A percentile compares a stretch with the other conserved stretches of the same genome.
These are phyloP conservation scores for Schrankia costaestrigalis DNA, from an alignment of 2,888 invertebrate species.

Conservation along the genomic window DNA sequence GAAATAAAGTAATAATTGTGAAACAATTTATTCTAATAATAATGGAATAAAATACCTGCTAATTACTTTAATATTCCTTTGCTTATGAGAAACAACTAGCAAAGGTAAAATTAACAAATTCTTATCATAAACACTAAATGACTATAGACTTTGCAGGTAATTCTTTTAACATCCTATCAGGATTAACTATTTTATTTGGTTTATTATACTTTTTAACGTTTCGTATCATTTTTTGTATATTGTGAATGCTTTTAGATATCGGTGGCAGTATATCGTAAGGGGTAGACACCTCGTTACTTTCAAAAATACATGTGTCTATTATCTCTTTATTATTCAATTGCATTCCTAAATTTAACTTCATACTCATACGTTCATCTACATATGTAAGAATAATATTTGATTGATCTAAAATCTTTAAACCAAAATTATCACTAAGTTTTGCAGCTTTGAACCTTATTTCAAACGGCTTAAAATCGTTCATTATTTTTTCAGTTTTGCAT, in stretches of 20 bases:
- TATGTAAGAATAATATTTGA: slow-evolving; percentile 45
- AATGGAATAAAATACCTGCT: too few relatives aligned
- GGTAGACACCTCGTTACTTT: slow-evolving; percentile 29
- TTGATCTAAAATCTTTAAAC: slow-evolving; percentile 49
- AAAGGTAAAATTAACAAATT: too few relatives aligned
- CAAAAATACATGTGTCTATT: slow-evolving; percentile 44
- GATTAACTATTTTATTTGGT: too few relatives aligned
- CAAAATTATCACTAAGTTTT: slow-evolving; percentile 53
- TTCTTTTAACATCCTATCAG: too few relatives aligned
- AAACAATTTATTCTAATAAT: too few relatives aligned
- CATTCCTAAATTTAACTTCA: slow-evolving; percentile 59
- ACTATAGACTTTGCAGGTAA: too few relatives aligned
- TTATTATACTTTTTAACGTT: not conserved
- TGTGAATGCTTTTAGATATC: not conserved
- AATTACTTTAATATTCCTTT: too few relatives aligned
- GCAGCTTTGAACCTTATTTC: slow-evolving; percentile 47
- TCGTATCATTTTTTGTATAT: not conserved
- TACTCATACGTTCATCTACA: slow-evolving; percentile 30
- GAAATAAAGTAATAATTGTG: too few relatives aligned
- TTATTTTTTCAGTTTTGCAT: slow-evolving; percentile 35
- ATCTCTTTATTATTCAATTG: slow-evolving; percentile 58
- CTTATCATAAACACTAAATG: too few relatives aligned
- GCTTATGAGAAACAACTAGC: too few relatives aligned
- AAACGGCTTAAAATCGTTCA: slow-evolving; percentile 44
- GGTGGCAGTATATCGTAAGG: not conserved